These are phyloP conservation scores for Procambarus virginalis DNA, from an alignment of 1,140 invertebrate genomes.

Conservation along the genomic window DNA sequence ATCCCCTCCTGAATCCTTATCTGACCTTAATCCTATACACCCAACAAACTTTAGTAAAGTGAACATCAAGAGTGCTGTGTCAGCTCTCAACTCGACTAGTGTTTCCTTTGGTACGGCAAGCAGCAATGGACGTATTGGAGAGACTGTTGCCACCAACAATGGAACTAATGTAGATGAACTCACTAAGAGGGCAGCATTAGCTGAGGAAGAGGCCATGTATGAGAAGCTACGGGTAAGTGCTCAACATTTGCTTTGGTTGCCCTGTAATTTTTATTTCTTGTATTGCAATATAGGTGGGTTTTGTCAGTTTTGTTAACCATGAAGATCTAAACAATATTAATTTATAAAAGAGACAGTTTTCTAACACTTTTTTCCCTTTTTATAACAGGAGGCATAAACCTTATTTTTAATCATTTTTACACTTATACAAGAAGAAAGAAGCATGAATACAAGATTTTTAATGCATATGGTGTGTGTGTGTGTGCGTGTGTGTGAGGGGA, in stretches of 20 bases:
- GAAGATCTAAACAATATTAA: neutral
- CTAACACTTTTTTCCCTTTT: neutral
- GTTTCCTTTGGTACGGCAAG: constrained; percentile 80
- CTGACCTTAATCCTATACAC: neutral
- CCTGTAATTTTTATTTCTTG: neutral
- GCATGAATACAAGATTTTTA: neutral
- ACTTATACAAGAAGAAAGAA: neutral
- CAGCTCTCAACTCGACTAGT: constrained; percentile 90
- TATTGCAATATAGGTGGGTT: neutral
- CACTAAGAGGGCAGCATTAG: constrained; percentile 88
- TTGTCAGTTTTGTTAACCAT: neutral
- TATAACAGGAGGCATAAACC: neutral
- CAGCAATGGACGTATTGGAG: constrained; percentile 62
- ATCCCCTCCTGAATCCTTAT: neutral
- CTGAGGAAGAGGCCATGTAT: constrained; percentile 95
- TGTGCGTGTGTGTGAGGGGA: neutral
- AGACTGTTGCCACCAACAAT: constrained; percentile 81
- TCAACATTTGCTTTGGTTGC: neutral
- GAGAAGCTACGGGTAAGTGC: constrained; percentile 93
- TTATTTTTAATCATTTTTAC: neutral
- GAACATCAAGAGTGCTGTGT: constrained; percentile 91
- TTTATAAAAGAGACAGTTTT: neutral
- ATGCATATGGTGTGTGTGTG: neutral
- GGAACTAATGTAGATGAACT: constrained; percentile 85
- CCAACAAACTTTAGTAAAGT: constrained; percentile 80